Conservation (phyloP, 2,113 vertebrate species). For the Procavia capensis region DNA sequence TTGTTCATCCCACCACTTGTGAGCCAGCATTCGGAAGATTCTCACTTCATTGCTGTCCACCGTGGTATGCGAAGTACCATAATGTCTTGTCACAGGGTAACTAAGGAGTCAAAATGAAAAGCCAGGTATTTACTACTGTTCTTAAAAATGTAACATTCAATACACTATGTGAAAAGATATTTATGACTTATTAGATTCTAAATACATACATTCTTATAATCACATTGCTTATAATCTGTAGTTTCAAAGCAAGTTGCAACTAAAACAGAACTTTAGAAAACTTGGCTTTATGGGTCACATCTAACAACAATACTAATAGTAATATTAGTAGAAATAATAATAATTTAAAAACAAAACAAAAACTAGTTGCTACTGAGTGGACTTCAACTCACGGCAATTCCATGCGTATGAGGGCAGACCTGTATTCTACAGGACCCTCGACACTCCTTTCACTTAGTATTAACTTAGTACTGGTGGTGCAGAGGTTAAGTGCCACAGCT, state of each 20-base stretch:
- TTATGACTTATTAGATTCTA: conserved; percentile 19
- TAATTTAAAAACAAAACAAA: too few relatives aligned
- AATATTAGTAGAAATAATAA: background rate
- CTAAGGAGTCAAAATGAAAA: conserved; percentile 76
- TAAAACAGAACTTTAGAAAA: conserved; percentile 45
- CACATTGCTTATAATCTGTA: background rate
- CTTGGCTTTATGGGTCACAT: conserved; percentile 18
- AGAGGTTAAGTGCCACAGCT: too few relatives aligned
- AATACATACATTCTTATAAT: background rate
- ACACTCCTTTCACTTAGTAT: too few relatives aligned
- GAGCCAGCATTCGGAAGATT: conserved; percentile 92
- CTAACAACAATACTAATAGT: background rate
- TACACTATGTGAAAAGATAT: background rate
- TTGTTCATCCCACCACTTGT: conserved; percentile 96
- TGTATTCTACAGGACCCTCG: too few relatives aligned
- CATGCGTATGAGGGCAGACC: too few relatives aligned
- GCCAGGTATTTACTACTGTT: background rate
- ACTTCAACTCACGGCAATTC: too few relatives aligned
- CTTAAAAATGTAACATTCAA: background rate
- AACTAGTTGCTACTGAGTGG: too few relatives aligned
- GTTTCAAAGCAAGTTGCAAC: conserved; percentile 50
- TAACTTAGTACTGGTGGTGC: too few relatives aligned
- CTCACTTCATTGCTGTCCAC: conserved; percentile 93
- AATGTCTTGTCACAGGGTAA: conserved; percentile 63
- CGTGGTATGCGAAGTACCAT: conserved; percentile 87